These are phyloP conservation scores for Hydropsyche tenuis DNA, from an alignment of 1,140 invertebrate species.

Conservation along the genomic window DNA sequence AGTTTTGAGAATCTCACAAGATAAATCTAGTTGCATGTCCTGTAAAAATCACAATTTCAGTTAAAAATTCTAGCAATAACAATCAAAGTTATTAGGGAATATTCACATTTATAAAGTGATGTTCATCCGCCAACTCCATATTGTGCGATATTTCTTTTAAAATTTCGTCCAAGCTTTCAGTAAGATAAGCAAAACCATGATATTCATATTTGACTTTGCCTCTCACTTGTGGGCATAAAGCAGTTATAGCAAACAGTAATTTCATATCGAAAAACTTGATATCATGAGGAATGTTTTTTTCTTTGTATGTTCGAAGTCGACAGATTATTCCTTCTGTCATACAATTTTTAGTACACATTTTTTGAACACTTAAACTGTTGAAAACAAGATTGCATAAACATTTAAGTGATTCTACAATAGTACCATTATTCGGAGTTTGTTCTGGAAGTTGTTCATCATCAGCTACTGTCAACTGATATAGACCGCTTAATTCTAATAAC, in stretches of 20 bases:
- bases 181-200: slow-evolving; percentile 81
- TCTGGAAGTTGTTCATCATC: slow-evolving; percentile 52
- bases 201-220: slow-evolving; percentile 76
- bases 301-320: slow-evolving; percentile 72
- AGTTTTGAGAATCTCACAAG: slow-evolving; percentile 86
- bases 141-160: slow-evolving; percentile 60
- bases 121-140: slow-evolving; percentile 45
- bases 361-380: slow-evolving; percentile 76
- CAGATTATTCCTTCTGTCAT: slow-evolving; percentile 78
- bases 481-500: slow-evolving; percentile 70
- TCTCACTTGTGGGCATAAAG: slow-evolving; percentile 75
- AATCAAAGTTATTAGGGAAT: neutral
- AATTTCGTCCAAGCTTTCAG: slow-evolving; percentile 80
- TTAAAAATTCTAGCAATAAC: neutral
- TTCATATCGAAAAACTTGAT: slow-evolving; percentile 89
- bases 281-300: slow-evolving; percentile 66
- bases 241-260: slow-evolving; percentile 87
- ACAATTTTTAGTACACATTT: slow-evolving; percentile 72
- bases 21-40: slow-evolving; percentile 72
- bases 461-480: slow-evolving; percentile 59
- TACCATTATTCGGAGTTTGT: slow-evolving; percentile 53
- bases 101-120: slow-evolving; percentile 53
- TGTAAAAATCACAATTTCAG: slow-evolving; percentile 53
- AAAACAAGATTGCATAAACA: slow-evolving; percentile 89
- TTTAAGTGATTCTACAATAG: slow-evolving; percentile 79